Percentiles rank a stretch among this genome's conserved stretches.
These are phyloP conservation scores for Halichondria panicea DNA, from an alignment of 37 sponge, comb jelly and placozoan species.

Conservation along the genomic window DNA sequence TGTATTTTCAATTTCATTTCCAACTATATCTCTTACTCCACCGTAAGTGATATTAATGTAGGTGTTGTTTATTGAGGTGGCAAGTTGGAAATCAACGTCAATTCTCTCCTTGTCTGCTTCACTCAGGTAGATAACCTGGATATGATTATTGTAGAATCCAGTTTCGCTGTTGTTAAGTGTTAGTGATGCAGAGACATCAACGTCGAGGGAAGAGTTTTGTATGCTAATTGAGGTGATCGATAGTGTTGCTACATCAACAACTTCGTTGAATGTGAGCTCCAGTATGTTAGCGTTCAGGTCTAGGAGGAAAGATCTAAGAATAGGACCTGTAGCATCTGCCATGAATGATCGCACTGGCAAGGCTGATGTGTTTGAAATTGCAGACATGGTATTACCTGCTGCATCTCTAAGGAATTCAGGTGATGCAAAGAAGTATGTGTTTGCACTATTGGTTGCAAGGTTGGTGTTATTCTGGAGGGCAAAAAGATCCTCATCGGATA, in stretches of 20 bases:
- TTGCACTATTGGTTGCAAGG: conserved; percentile 20
- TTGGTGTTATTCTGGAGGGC: conserved; percentile 43
- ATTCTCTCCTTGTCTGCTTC: conserved; percentile 64
- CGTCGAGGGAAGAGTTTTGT: conserved; percentile 29
- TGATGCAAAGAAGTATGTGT: conserved; percentile 60
- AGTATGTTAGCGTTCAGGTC: conserved; percentile 57
- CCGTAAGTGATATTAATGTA: conserved; percentile 65
- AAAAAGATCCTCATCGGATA: conserved; percentile 40
- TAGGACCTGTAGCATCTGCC: conserved; percentile 58
- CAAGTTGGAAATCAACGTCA: conserved; percentile 43
- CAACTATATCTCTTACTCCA: conserved; percentile 65
- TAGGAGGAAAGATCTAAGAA: conserved; percentile 51
- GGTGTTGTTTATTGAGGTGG: conserved; percentile 65
- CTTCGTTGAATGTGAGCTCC: conserved; percentile 82
- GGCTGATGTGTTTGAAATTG: conserved; percentile 15
- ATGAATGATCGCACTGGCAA: conserved; percentile 18
- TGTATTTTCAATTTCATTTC: conserved; percentile 34
- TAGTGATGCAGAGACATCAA: conserved; percentile 26
- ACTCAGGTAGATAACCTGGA: conserved; percentile 57
- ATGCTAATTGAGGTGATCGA: conserved; percentile 32
- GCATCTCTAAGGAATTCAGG: conserved; percentile 58
- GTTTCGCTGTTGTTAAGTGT: conserved; percentile 32
- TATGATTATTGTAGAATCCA: conserved; percentile 49
- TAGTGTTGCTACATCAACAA: conserved; percentile 60
- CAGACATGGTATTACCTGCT: conserved; percentile 29